Evolutionary conservation across 2,113 vertebrate genomes (phyloP).

Genomic region (Hystrix cristata): DNA sequence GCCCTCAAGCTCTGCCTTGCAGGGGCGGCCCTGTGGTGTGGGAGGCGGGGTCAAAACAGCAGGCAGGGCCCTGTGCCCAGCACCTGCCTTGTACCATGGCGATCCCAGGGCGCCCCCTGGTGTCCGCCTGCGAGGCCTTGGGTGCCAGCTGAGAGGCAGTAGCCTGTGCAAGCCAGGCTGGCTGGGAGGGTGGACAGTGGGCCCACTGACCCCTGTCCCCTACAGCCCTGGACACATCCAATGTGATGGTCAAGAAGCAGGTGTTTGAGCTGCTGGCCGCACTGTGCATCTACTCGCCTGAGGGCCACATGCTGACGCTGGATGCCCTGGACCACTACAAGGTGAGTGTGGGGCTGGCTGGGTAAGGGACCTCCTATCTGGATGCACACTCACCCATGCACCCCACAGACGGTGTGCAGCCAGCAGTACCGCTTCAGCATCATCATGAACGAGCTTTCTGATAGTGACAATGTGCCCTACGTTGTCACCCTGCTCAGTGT

Average conservation of each 20-base stretch:
- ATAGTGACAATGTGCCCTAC: constrained; percentile 95
- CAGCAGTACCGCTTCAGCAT: constrained; percentile 98
- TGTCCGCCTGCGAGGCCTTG: no score
- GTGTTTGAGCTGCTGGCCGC: constrained; percentile 98
- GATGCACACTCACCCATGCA: accelerated
- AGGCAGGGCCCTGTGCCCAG: neutral
- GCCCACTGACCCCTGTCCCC: neutral
- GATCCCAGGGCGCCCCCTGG: neutral
- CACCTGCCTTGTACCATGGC: accelerated
- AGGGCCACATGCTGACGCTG: constrained; percentile 94
- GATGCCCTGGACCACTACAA: constrained; percentile 98
- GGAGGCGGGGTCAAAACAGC: neutral
- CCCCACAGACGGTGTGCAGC: constrained; percentile 92
- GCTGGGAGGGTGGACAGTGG: no score
- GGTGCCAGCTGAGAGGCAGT: accelerated
- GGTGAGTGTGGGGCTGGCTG: constrained; percentile 85
- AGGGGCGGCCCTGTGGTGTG: neutral
- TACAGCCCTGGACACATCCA: constrained; percentile 97
- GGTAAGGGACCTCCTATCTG: neutral
- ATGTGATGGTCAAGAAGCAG: constrained; percentile 99
- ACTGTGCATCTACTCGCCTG: constrained; percentile 95
- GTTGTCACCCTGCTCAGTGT: constrained; percentile 96
- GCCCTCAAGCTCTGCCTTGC: neutral
- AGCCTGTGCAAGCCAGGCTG: neutral
- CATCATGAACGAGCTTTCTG: constrained; percentile 95